Evolutionary conservation across 1,140 invertebrate genomes (phyloP), one percentile per base, ranked within the genome.

Genomic region (Trichonephila clavipes): DNA sequence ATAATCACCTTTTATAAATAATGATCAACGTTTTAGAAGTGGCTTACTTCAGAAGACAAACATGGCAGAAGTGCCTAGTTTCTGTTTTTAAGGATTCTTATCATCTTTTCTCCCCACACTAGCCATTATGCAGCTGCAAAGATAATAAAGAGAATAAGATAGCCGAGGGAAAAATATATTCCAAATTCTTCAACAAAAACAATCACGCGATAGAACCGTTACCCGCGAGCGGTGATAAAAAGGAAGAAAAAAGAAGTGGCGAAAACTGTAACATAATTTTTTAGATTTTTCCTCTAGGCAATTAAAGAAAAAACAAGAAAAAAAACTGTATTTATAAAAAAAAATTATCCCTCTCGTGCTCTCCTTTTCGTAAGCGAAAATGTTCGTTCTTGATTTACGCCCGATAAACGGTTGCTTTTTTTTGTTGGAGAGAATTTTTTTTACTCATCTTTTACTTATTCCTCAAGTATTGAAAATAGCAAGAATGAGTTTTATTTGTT

Each of bases 91-190:
- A 59, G 2, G 12, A n/a, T 59, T 83, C 58, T 83, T 83, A 83
- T 59, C 40, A 83, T 83, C 44, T 24, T 83, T 59, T 59, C 21
- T 59, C 19, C 44, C 82, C 82, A 40, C 82, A 40, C 2, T 24
- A 19, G 21, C 44, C 82, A 83, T 83, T 83, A 83, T 83, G 82
- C 82, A 58, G 40, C 82, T 59, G 21, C 34, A 28, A 83, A 83
- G 82, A 83, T 83, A 83, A 83, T 83, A 83, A 83, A 83, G 82
- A 83, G 44, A 58, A 83, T 18, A 16, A 83, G 82, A 83, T 83
- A 83, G 44, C 14, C n/a, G 34, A 28, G 2, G 19, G 44, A 21
- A 24, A 83, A 83, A 83, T n/a, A 59, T 83, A 83, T 59, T 83
- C 82, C 51, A 44, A 83, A 77, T 82, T 82, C 77, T 82, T 7